Percentiles rank a stretch among this genome's conserved stretches.
Evolutionary conservation across 2,113 vertebrate species (phyloP).

Genomic region (Brachionichthys hirsutus): DNA sequence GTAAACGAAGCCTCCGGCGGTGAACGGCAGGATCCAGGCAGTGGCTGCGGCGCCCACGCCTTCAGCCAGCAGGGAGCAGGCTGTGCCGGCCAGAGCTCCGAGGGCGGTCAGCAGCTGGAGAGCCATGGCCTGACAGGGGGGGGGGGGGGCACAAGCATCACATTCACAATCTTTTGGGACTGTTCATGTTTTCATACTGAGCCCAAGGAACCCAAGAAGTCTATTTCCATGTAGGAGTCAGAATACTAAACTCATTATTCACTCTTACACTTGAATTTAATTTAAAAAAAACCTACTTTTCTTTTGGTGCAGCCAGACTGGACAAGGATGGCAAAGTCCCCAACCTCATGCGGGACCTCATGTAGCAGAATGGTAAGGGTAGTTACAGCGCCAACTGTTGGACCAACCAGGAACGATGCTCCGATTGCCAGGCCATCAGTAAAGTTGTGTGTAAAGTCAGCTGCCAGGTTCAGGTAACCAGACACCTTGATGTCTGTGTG

Average conservation of each 20-base stretch:
- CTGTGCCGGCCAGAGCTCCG: conserved; percentile 86
- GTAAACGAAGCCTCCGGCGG: conserved; percentile 90
- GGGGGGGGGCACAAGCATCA: no score
- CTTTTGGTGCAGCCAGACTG: conserved; percentile 92
- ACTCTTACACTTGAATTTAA: background rate
- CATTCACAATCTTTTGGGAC: no score
- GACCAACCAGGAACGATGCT: conserved; percentile 86
- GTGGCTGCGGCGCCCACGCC: conserved; percentile 84
- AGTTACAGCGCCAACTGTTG: conserved; percentile 83
- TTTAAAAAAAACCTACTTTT: conserved; percentile 74
- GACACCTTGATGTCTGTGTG: conserved; percentile 85
- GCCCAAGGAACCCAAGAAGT: no score
- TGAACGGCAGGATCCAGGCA: conserved; percentile 91
- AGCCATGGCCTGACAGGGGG: conserved; percentile 86
- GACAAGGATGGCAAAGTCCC: conserved; percentile 93
- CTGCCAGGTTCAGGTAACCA: conserved; percentile 88
- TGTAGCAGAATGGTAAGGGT: conserved; percentile 90
- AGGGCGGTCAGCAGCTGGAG: conserved; percentile 89
- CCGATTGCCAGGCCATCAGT: conserved; percentile 91
- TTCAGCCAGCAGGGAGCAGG: conserved; percentile 87
- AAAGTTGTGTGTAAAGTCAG: conserved; percentile 92
- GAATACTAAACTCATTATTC: background rate
- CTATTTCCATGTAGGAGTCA: background rate
- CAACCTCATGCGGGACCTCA: conserved; percentile 91
- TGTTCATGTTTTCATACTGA: no score